Evolutionary conservation across 2,113 vertebrate species (phyloP), one percentile per base, ranked within the genome.

Genomic region (Upupa epops): DNA sequence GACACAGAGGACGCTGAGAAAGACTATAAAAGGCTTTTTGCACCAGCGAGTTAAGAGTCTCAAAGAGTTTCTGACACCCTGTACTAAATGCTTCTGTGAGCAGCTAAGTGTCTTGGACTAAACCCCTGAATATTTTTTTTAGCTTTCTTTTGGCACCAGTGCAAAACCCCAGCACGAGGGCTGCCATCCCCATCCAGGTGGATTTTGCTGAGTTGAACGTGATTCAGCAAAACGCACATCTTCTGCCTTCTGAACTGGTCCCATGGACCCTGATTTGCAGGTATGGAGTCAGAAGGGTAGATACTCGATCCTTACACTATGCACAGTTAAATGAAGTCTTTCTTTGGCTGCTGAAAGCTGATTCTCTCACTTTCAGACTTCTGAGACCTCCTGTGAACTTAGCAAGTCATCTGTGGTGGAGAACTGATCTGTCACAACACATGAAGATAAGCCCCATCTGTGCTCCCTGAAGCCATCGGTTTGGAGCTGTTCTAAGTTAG

Each of bases 301-400:
- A 51, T 26, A 25, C 3, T 4, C 6, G 66, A 77, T 88, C 77
- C 83, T 86, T 81, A 46, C 46, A 55, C 63, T 37, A 1, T 7
- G 13, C 20, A 36, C 58, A 55, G 54, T 42, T 90, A 69, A 48
- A 75, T 83, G 72, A 83, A 86, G 45, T 15, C 76, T 83, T 80
- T 18, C 70, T 90, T 79, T 75, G 77, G 72, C 58, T n/a, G 42
- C 54, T 65, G 84, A 86, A 88, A 92, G 46, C 61, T 82, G 86
- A 75, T 84, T 92, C 52, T 86, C 60, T 91, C 73, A 17, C 64
- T 88, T 81, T 58, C 77, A 84, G 80, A 9, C 68, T 95, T 86
- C 71, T 74, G 84, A 91, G 92, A 87, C 86, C 94, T 80, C 19
- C 84, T 68, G 86, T 87, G 92, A 92, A 68, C 92, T 94, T 71